Evolutionary conservation across 1,140 invertebrate species (phyloP), one percentile per base, ranked within the genome.

Genomic region (Mya arenaria): DNA sequence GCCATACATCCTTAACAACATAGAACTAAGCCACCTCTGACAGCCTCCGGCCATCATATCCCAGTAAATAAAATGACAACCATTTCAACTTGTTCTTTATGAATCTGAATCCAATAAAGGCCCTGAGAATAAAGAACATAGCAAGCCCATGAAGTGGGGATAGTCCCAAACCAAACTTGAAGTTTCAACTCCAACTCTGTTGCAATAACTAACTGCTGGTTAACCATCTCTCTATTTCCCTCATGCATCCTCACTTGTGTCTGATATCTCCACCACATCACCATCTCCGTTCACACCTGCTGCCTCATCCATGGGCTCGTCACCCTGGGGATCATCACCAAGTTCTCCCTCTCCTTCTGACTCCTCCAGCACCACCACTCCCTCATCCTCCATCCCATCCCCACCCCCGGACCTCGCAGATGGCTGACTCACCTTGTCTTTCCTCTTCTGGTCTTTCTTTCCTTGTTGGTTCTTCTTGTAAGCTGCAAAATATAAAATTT

Each of bases 361-460:
- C 52, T 87, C 83, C 44, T 82, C 83, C 15, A 83, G 69, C 36
- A 87, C 79, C 15, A 63, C 69, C 6, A 73, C 68, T 13, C 86
- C 84, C 63, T 85, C 86, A 30, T 83, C 75, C 28, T 78, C 82
- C n/a, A 25, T 73, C n/a, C 23, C 72, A 44, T 80, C 82, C 23
- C 56, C 77, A 30, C 77, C 79, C 4, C 78, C 73, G 36, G 72
- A 75, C 41, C 58, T 73, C 63, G 71, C 39, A 36, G n/a, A 34
- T 36, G 56, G 79, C 13, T 32, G 73, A 34, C 83, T 37, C n/a
- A n/a, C 84, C 28, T 84, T 86, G 23, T 89, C 89, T 82, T 92
- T 93, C 83, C 94, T 95, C 44, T 93, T 94, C 69, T 94, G 94
- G 87, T 94, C 94, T 85, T 95, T 95, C 78, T 95, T 95, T 41